Base-by-base conservation (phyloP, 2,113 vertebrate species). In the Anseranas semipalmata region DNA sequence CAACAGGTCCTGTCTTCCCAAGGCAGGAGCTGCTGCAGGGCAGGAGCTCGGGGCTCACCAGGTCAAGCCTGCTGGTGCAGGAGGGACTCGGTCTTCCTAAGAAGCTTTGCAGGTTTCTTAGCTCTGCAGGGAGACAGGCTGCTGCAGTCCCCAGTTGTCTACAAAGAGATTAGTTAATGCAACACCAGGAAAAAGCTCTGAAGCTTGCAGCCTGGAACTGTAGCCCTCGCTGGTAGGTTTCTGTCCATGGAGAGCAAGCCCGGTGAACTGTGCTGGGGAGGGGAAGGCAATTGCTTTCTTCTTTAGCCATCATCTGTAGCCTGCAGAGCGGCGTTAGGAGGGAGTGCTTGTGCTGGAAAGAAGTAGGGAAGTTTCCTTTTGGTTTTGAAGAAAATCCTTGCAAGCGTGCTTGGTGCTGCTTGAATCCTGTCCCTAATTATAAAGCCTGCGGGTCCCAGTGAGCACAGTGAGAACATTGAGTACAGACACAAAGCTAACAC, bases 401-500 rank as follows among this genome's bases (percentile, higher is more conserved):
- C 25, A 25, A 74, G n/a, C 19, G 46, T 13, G 25, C 77, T 84
- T 56, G 95, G 82, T 91, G 82, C 76, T 92, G 59, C 88, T 87
- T 28, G 91, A 90, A 90, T 90, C 68, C 30, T 80, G 5, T 79
- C 84, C 78, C 89, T 96, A 80, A 94, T 95, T 95, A 90, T 43
- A 74, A 78, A 91, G 71, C 58, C 74, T 10, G 60, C 7, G 0
- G 92, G 89, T 97, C 86, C 87, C 83, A 9, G 71, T 5, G 87
- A 82, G 85, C 85, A 0, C 79, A 41, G 86, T 1, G 78, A 95
- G 95, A 92, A 95, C 95, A 96, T 95, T 63, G 3, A 77, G 93
- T 96, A 74, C 75, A 76, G 90, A 80, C 85, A 77, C 88, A 90
- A 87, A 97, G 96, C 87, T 87, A 92, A 89, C 94, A 60, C 77